A percentile compares a stretch with the other conserved stretches of the same genome.
Conservation (phyloP, 2,113 vertebrate genomes). For the Motacilla tschutschensis region DNA sequence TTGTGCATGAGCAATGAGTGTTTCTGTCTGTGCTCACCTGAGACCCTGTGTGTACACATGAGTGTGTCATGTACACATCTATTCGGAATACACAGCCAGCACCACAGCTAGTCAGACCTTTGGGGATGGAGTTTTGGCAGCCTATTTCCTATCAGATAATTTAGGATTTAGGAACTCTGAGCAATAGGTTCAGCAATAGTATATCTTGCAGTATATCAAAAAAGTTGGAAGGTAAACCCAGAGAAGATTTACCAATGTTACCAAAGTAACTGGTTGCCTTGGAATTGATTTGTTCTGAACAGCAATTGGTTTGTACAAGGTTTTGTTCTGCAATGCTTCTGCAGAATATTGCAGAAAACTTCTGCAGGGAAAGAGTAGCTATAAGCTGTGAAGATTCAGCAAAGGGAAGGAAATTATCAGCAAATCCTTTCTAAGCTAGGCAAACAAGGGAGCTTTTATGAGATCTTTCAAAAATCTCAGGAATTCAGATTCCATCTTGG, state of each 20-base stretch:
- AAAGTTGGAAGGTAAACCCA: neutral
- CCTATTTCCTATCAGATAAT: neutral
- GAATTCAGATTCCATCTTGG: neutral
- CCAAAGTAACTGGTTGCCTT: neutral
- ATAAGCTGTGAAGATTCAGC: neutral
- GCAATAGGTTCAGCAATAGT: neutral
- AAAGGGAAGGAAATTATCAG: neutral
- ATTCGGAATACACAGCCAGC: neutral
- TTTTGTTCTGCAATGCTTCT: neutral
- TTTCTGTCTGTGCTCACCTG: neutral
- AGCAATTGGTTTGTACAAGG: neutral
- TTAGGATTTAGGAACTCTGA: neutral
- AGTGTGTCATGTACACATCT: neutral
- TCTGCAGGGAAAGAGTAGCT: neutral
- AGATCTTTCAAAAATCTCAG: neutral
- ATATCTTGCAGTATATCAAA: neutral
- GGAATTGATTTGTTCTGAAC: neutral
- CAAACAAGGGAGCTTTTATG: neutral
- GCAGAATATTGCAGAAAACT: neutral
- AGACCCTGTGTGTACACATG: rapidly evolving
- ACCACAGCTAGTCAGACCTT: neutral
- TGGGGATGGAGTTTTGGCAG: neutral
- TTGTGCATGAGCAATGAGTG: neutral
- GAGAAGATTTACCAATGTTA: neutral
- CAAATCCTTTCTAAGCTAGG: neutral